Base-by-base conservation (phyloP, 2,888 invertebrate species). In the Salpingus planirostris region DNA sequence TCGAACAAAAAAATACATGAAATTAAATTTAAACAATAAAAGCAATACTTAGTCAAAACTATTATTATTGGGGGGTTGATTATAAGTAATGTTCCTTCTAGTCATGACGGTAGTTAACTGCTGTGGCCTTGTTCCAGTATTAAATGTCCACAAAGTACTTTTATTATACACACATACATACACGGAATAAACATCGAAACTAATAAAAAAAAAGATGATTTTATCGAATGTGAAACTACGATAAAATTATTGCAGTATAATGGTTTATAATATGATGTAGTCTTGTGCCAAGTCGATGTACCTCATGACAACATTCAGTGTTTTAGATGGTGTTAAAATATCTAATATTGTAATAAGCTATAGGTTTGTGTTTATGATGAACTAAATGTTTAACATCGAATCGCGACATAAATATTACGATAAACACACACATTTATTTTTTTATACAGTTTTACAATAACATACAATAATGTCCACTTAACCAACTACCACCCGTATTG, bases 221-320 rank as follows among this genome's bases (percentile, higher is more conserved):
- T n/a, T n/a, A n/a, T 43, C 33, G 41, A 35, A 41, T 29, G 22
- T 6, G 23, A 22, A n/a, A n/a, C n/a, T n/a, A n/a, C n/a, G n/a
- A n/a, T n/a, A n/a, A n/a, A n/a, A n/a, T n/a, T n/a, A n/a, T n/a
- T n/a, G 13, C 12, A 22, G 29, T 36, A 37, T 35, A 29, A 36
- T 31, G 35, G 33, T 38, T 42, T 38, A 51, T 51, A 54, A 51
- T 52, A 47, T 47, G 50, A 52, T 50, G 52, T 52, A 57, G 51
- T 59, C 49, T 55, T 78, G 80, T 80, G 80, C 80, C 80, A 80
- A 80, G 78, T 79, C 72, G 73, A 70, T 76, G 78, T 80, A 80
- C 80, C 80, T 80, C 79, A 79, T 49, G 43, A 46, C 42, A 40
- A 46, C 44, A 44, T 43, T n/a, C 35, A 41, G 44, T 48, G 45